Evolutionary conservation across 1,140 invertebrate genomes (phyloP), one percentile per base, ranked within the genome.

Genomic region (Sesamia nonagrioides): DNA sequence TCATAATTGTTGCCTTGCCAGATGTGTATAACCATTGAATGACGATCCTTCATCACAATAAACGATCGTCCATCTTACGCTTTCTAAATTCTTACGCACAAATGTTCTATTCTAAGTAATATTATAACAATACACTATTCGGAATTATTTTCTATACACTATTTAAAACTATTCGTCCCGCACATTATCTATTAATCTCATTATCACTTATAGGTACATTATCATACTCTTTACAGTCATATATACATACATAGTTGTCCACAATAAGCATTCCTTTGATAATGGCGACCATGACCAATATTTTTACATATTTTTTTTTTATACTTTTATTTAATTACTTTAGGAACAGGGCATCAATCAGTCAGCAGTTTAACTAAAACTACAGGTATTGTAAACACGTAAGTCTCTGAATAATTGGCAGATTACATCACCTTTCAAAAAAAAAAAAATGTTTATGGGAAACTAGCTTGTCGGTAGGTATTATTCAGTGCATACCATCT

Each of bases 361-460:
- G 56, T 33, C 21, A 15, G 13, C 33, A 5, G 56, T 60, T 33
- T 6, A 17, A 37, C 8, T 61, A n/a, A 61, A 35, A 33, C 5
- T 0, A 2, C 1, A 45, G 42, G 27, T 37, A n/a, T n/a, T 8
- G 15, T 6, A 61, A 61, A n/a, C 3, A 37, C n/a, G 8, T 9
- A 56, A 56, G 27, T 9, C 6, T n/a, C 6, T 33, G 6, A 6
- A 35, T 60, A 17, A n/a, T 63, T 68, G 17, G 63, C 18, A 42
- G 58, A 13, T 42, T 66, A 42, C 61, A 66, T 66, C 37, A 21
- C 37, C 37, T 66, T 66, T 18, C 6, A 7, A 2, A 42, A 68
- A 45, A 45, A 27, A 27, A n/a, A 56, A 11, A 48, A 13, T 68
- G 40, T 45, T 68, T 68, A 68, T 68, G 40, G 63, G 40, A 21